These are phyloP conservation scores for Orthonychiurus folsomi DNA, from an alignment of 2,888 invertebrate species.

Conservation along the genomic window DNA sequence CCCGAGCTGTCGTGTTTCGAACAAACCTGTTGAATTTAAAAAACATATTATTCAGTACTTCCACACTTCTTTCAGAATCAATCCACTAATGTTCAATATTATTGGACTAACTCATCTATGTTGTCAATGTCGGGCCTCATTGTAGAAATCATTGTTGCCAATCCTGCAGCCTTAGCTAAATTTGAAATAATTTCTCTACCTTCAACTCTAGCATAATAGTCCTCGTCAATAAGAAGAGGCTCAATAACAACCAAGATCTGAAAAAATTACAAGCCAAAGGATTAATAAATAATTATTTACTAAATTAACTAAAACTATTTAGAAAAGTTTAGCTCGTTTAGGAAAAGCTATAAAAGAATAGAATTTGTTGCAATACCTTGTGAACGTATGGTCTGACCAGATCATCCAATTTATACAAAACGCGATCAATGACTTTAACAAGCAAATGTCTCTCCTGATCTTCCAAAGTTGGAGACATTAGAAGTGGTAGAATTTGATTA, in stretches of 20 bases:
- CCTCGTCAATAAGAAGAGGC: constrained; percentile 96
- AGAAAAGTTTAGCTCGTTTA: constrained; percentile 9
- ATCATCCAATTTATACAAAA: constrained; percentile 96
- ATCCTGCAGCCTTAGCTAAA: constrained; percentile 95
- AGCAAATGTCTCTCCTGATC: constrained; percentile 98
- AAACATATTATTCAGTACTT: not conserved
- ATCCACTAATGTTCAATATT: no score
- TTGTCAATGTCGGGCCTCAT: constrained; percentile 99
- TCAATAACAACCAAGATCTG: constrained; percentile 96
- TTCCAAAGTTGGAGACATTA: constrained; percentile 99
- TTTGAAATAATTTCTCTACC: constrained; percentile 99
- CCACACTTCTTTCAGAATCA: no score
- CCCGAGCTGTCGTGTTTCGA: constrained; percentile 96
- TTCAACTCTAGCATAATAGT: constrained; percentile 99
- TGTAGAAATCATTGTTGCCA: constrained; percentile 99
- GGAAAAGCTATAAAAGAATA: constrained; percentile 5
- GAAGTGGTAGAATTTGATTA: constrained; percentile 94
- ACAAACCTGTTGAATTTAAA: constrained; percentile 70
- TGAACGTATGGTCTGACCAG: constrained; percentile 98
- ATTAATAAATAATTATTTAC: not conserved
- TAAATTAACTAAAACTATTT: constrained; percentile 7
- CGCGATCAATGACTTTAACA: constrained; percentile 97
- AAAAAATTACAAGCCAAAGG: constrained; percentile 21
- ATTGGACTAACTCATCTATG: constrained; percentile 76
- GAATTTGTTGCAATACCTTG: constrained; percentile 55